Evolutionary conservation across 2,888 invertebrate genomes (phyloP).

Genomic region (Drosophila seclusa): DNA sequence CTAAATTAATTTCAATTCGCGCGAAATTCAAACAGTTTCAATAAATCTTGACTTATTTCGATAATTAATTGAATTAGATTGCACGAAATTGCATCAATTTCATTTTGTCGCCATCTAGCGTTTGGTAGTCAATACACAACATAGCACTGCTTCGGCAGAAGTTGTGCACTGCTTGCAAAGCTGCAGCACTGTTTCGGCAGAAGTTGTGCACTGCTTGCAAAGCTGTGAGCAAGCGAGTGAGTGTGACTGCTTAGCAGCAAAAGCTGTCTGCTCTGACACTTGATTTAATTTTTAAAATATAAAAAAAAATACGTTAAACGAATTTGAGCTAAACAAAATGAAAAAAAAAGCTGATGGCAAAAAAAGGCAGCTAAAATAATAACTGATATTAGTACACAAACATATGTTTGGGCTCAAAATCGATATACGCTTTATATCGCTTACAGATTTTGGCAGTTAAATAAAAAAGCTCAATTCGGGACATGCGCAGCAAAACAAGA

Average conservation of each 20-base stretch:
- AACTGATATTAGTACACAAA: background rate
- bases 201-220: background rate
- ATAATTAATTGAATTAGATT: background rate
- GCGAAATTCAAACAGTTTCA: background rate
- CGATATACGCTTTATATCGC: slow-evolving; percentile 9
- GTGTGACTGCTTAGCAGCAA: background rate
- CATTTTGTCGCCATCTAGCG: slow-evolving; percentile 24
- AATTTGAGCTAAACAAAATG: background rate
- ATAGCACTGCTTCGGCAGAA: background rate
- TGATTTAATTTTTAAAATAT: background rate
- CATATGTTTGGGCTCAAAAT: background rate
- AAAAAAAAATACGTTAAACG: background rate
- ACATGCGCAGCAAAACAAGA: slow-evolving; percentile 61
- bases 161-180: background rate
- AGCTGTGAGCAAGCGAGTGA: background rate
- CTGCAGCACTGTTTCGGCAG: background rate
- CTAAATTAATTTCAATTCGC: no score
- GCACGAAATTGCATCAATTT: background rate
- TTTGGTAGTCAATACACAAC: fast-evolving
- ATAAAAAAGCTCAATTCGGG: slow-evolving; percentile 43
- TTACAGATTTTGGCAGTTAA: background rate
- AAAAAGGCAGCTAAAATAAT: background rate
- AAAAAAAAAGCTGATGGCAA: background rate
- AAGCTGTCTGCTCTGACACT: slow-evolving; percentile 21
- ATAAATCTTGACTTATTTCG: background rate